These are phyloP conservation scores for Parasteatoda lunata DNA, from an alignment of 2,888 invertebrate species.

Conservation along the genomic window DNA sequence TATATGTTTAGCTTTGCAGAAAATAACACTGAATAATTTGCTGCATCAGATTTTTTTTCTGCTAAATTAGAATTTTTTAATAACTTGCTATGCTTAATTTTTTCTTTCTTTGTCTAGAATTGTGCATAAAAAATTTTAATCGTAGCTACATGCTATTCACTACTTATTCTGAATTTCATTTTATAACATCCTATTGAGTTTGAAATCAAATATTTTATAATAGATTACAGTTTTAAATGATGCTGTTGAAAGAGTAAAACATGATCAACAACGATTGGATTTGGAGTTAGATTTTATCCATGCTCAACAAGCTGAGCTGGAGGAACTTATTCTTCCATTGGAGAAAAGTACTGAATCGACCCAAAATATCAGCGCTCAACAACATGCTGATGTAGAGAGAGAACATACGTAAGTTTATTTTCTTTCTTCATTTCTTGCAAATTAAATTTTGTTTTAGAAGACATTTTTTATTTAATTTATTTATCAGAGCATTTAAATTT, in stretches of 20 bases:
- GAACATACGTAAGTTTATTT: slow-evolving; percentile 83
- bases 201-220: too few relatives aligned
- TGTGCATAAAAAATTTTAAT: background rate
- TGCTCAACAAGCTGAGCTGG: slow-evolving; percentile 93
- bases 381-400: slow-evolving; percentile 86
- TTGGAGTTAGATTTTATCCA: slow-evolving; percentile 94
- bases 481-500: too few relatives aligned
- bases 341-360: slow-evolving; percentile 81
- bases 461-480: too few relatives aligned
- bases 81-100: background rate
- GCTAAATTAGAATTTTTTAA: too few relatives aligned
- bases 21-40: too few relatives aligned
- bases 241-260: slow-evolving; percentile 85
- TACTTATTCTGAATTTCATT: background rate
- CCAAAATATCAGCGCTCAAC: slow-evolving; percentile 73
- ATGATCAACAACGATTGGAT: slow-evolving; percentile 78
- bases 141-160: background rate
- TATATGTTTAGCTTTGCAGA: too few relatives aligned
- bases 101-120: background rate
- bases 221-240: slow-evolving; percentile 89
- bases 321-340: slow-evolving; percentile 87
- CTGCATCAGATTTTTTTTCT: too few relatives aligned
- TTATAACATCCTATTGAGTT: too few relatives aligned
- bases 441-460: too few relatives aligned
- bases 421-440: background rate